Conservation (phyloP, 1,140 invertebrate genomes). For the Scaptomyza pallida region DNA sequence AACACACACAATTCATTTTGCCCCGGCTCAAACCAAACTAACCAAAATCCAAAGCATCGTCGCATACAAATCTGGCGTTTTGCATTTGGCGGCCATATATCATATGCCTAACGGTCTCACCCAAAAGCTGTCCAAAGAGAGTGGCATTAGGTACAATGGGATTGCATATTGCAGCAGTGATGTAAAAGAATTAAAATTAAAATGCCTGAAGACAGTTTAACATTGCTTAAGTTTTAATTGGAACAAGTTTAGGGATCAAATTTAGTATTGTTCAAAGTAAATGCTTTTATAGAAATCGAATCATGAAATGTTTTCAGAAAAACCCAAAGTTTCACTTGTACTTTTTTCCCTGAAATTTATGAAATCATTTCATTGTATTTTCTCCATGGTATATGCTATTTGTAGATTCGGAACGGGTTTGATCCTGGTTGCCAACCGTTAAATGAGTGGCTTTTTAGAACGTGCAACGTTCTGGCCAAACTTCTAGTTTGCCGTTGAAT, state of each 20-base stretch:
- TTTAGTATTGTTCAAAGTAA: no score
- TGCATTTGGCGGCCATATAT: slow-evolving; percentile 72
- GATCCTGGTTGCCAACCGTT: slow-evolving; percentile 29
- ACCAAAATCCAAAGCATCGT: slow-evolving; percentile 27
- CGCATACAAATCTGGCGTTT: slow-evolving; percentile 72
- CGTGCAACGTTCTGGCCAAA: slow-evolving; percentile 7
- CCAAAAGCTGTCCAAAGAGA: slow-evolving; percentile 7
- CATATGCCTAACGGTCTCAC: slow-evolving; percentile 41
- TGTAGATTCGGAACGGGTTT: slow-evolving; percentile 9
- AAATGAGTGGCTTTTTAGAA: slow-evolving; percentile 24
- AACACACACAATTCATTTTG: slow-evolving; percentile 71
- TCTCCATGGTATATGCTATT: slow-evolving; percentile 16
- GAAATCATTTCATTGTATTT: neutral
- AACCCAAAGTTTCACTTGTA: no score
- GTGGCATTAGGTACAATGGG: slow-evolving; percentile 40
- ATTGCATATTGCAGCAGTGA: neutral
- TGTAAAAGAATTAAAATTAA: neutral
- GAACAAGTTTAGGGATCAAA: no score
- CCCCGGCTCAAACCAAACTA: slow-evolving; percentile 16
- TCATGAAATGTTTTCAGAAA: no score
- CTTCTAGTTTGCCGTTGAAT: slow-evolving; percentile 39
- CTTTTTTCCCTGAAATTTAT: neutral
- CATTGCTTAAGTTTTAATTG: no score
- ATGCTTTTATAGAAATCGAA: no score
- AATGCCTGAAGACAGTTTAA: no score